Percentiles rank a stretch among this genome's conserved stretches.
Conservation (phyloP, 2,888 invertebrate genomes). For the Synanthedon formicaeformis region DNA sequence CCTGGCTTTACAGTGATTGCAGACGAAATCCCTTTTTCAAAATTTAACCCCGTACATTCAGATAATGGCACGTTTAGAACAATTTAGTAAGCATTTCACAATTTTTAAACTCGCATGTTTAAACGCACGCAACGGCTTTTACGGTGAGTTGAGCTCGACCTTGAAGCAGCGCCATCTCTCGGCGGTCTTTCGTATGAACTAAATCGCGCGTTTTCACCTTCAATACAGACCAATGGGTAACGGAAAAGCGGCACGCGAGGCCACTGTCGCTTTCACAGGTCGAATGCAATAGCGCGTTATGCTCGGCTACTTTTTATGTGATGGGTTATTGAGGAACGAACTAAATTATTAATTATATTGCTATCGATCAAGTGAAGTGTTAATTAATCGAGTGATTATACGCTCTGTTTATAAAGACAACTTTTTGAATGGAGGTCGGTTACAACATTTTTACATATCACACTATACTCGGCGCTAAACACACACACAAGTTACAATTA, state of each 20-base stretch:
- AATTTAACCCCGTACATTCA: slow-evolving; percentile 5
- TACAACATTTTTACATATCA: background rate
- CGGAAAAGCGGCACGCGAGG: slow-evolving; percentile 36
- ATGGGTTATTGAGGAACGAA: background rate
- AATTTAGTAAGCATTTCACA: slow-evolving; percentile 28
- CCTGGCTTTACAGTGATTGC: no score
- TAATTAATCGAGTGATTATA: background rate
- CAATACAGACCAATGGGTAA: slow-evolving; percentile 19
- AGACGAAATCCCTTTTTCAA: background rate
- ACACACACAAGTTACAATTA: no score
- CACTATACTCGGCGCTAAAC: no score
- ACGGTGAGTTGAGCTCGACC: slow-evolving; percentile 25
- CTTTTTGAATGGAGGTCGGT: background rate
- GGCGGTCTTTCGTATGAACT: background rate
- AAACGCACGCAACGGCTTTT: slow-evolving; percentile 25
- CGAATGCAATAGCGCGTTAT: background rate
- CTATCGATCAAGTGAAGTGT: background rate
- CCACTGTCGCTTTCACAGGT: slow-evolving; percentile 45
- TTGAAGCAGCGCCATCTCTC: slow-evolving; percentile 16
- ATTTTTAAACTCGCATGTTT: slow-evolving; percentile 7
- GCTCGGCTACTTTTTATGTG: background rate
- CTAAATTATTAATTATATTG: background rate
- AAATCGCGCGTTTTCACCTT: slow-evolving; percentile 43
- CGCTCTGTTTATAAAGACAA: background rate
- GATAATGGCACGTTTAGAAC: background rate